phyloP scores from a whole-genome alignment of 2,113 vertebrate species.

The Illadopsis cleaveri region DNA sequence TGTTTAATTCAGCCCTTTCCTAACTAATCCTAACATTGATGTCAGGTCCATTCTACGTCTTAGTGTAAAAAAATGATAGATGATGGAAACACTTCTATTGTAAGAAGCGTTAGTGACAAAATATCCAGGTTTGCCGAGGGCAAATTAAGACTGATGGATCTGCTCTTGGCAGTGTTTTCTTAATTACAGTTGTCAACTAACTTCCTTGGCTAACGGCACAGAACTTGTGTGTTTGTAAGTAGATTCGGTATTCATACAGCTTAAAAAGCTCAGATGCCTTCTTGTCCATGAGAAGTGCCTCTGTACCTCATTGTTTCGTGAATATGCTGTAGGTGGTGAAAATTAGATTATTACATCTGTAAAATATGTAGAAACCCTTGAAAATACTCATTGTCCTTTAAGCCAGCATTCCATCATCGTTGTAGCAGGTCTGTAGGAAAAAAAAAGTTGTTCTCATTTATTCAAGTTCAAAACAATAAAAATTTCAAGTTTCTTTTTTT shows the following conservation, averaged over 20 bases:
- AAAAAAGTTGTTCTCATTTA: not conserved
- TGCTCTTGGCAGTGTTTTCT: conserved; percentile 32
- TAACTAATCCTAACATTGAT: conserved; percentile 46
- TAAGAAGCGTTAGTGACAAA: conserved; percentile 38
- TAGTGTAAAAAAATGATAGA: conserved; percentile 5
- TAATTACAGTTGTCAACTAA: conserved; percentile 60
- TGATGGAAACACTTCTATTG: conserved; percentile 16
- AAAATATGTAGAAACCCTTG: conserved; percentile 36
- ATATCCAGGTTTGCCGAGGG: not conserved
- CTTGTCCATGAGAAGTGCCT: conserved; percentile 2
- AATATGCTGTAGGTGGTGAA: not conserved
- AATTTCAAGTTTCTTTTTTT: not conserved
- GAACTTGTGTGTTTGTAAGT: conserved; percentile 15
- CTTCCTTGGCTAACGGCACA: conserved; percentile 30
- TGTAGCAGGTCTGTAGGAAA: not conserved
- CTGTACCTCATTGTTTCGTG: conserved; percentile 24
- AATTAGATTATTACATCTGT: conserved; percentile 8
- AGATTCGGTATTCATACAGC: not conserved
- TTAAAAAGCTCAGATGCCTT: conserved; percentile 23
- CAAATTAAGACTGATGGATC: conserved; percentile 30
- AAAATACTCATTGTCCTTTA: conserved; percentile 29
- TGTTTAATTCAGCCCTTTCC: conserved; percentile 43
- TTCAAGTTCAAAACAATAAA: conserved; percentile 40
- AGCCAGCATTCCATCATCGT: conserved; percentile 46
- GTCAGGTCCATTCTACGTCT: conserved; percentile 2